phyloP scores from a whole-genome alignment of 2,888 invertebrate genomes.

The Dynastes maya region DNA sequence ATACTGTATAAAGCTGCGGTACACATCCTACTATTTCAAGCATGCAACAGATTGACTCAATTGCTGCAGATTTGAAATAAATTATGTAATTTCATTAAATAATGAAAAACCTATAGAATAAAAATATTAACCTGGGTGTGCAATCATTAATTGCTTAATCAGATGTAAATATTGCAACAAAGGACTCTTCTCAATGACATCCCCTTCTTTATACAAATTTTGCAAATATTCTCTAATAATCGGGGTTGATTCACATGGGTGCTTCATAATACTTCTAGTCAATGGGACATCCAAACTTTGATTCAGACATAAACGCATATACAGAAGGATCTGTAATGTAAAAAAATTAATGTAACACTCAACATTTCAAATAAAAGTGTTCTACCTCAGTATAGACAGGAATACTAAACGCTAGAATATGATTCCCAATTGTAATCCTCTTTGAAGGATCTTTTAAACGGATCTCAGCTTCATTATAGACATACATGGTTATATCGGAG shows the following conservation, averaged over 20 bases:
- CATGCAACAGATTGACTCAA: slow-evolving; percentile 82
- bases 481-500: slow-evolving; percentile 79
- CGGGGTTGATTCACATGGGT: slow-evolving; percentile 79
- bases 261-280: slow-evolving; percentile 73
- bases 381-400: slow-evolving; percentile 82
- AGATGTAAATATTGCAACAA: slow-evolving; percentile 80
- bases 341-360: background rate
- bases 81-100: background rate
- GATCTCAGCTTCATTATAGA: slow-evolving; percentile 79
- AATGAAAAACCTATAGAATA: background rate
- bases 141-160: slow-evolving; percentile 77
- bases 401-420: slow-evolving; percentile 81
- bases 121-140: slow-evolving; percentile 76
- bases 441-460: slow-evolving; percentile 76
- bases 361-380: background rate
- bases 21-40: slow-evolving; percentile 89
- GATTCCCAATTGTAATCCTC: slow-evolving; percentile 77
- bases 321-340: slow-evolving; percentile 54
- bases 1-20: slow-evolving; percentile 79
- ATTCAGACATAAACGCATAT: slow-evolving; percentile 81
- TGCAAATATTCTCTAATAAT: slow-evolving; percentile 78
- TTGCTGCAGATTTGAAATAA: slow-evolving; percentile 68
- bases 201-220: slow-evolving; percentile 69
- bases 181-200: slow-evolving; percentile 73
- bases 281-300: slow-evolving; percentile 75